These are phyloP conservation scores for Umimayanthus kanabou DNA, from an alignment of 92 coral and sea anemone species.

Conservation along the genomic window DNA sequence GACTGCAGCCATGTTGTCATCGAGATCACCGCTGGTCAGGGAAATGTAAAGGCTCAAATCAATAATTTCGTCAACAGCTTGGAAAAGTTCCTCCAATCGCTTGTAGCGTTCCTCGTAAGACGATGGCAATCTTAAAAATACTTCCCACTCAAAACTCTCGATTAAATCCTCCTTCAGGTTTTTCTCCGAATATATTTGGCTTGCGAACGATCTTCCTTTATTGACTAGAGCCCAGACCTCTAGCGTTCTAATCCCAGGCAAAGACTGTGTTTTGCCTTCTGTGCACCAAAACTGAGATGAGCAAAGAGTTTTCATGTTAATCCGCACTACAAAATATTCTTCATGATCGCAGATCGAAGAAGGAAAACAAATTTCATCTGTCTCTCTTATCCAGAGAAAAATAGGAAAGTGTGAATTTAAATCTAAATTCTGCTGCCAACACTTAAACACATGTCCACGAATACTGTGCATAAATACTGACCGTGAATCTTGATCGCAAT, in stretches of 20 bases:
- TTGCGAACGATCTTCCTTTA: slow-evolving; percentile 40
- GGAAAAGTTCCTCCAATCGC: slow-evolving; percentile 70
- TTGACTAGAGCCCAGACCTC: slow-evolving; percentile 69
- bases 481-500: slow-evolving; percentile 24
- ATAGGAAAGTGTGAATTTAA: slow-evolving; percentile 64
- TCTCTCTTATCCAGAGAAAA: slow-evolving; percentile 56
- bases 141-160: slow-evolving; percentile 62
- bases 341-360: slow-evolving; percentile 54
- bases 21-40: slow-evolving; percentile 59
- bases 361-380: slow-evolving; percentile 31
- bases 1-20: slow-evolving; percentile 64
- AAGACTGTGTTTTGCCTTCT: not conserved
- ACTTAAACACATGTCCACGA: slow-evolving; percentile 40
- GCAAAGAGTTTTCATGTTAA: slow-evolving; percentile 44
- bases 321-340: slow-evolving; percentile 51
- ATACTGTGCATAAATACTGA: slow-evolving; percentile 35
- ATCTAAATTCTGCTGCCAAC: not conserved
- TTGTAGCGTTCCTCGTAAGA: slow-evolving; percentile 53
- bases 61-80: slow-evolving; percentile 76
- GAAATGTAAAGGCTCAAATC: slow-evolving; percentile 65
- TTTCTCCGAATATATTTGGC: slow-evolving; percentile 54
- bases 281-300: slow-evolving; percentile 20
- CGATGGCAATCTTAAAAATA: slow-evolving; percentile 63
- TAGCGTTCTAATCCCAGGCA: slow-evolving; percentile 26
- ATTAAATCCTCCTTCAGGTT: slow-evolving; percentile 44